phyloP scores from a whole-genome alignment of 2,113 vertebrate species.

The Brienomyrus brachyistius region DNA sequence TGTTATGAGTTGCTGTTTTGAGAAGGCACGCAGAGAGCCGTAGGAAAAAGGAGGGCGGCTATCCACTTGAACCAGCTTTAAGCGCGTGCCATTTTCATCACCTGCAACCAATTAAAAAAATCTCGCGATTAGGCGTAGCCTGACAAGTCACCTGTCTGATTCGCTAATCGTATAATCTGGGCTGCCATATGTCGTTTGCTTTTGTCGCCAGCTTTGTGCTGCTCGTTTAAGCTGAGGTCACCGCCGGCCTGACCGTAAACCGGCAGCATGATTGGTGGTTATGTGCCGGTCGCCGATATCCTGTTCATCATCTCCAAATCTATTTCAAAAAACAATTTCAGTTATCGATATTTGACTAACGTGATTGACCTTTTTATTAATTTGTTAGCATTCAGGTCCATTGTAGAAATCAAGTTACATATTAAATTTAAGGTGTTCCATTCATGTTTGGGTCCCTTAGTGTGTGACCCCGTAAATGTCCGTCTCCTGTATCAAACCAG shows the following conservation, averaged over 20 bases:
- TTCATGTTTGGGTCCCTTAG: not conserved
- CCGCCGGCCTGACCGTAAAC: not conserved
- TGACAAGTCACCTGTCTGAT: constrained; percentile 67
- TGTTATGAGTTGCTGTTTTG: too few species aligned
- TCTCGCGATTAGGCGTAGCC: constrained; percentile 55
- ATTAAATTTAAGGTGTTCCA: not conserved
- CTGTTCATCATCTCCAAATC: not conserved
- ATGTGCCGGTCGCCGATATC: not conserved
- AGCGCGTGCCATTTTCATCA: constrained; percentile 56
- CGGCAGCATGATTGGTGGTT: not conserved
- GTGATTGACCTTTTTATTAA: not conserved
- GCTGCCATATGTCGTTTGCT: constrained; percentile 67
- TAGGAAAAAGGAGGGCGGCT: constrained; percentile 40
- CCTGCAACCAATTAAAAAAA: constrained; percentile 66
- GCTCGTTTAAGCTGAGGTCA: not conserved
- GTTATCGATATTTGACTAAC: not conserved
- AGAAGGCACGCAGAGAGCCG: not conserved
- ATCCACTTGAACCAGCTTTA: constrained; percentile 60
- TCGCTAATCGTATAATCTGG: constrained; percentile 74
- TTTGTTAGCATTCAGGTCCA: not conserved
- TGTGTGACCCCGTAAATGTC: not conserved
- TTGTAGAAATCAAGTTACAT: not conserved
- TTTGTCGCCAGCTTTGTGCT: not conserved
- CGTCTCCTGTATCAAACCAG: not conserved
- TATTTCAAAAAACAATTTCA: not conserved